Percentiles rank a stretch among this genome's conserved stretches.
These are phyloP conservation scores for Cetonia aurata DNA, from an alignment of 2,888 invertebrate genomes.

Conservation along the genomic window DNA sequence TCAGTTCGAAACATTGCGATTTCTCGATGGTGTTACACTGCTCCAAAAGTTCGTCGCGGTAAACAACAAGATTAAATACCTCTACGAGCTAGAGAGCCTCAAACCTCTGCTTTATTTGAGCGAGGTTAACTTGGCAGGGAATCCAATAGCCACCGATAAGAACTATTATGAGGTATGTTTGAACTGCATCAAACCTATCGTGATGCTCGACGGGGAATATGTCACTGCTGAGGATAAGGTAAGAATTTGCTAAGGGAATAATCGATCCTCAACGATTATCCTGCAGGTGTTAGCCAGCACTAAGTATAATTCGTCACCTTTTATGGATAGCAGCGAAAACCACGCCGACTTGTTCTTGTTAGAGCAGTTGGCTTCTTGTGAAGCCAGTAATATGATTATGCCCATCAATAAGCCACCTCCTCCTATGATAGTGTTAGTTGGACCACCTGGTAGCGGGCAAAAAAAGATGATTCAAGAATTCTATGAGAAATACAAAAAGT, in stretches of 20 bases:
- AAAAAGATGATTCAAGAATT: conserved; percentile 56
- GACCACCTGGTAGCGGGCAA: conserved; percentile 60
- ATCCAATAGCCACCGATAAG: conserved; percentile 57
- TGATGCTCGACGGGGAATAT: conserved; percentile 61
- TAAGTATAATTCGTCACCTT: conserved; percentile 58
- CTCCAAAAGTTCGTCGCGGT: conserved; percentile 62
- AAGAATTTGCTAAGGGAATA: conserved; percentile 25
- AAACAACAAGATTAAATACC: conserved; percentile 61
- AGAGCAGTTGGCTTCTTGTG: conserved; percentile 60
- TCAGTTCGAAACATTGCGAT: conserved; percentile 68
- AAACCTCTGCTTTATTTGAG: conserved; percentile 57
- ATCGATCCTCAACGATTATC: not conserved
- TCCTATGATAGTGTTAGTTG: conserved; percentile 65
- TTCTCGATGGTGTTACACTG: conserved; percentile 66
- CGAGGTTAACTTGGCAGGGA: conserved; percentile 62
- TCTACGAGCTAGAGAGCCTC: conserved; percentile 63
- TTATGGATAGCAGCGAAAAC: conserved; percentile 58
- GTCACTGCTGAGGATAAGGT: conserved; percentile 61
- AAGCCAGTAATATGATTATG: conserved; percentile 59
- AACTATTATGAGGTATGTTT: conserved; percentile 62
- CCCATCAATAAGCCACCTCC: conserved; percentile 62
- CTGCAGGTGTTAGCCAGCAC: conserved; percentile 58
- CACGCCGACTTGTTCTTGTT: conserved; percentile 59
- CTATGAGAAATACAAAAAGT: conserved; percentile 53
- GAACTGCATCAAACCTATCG: conserved; percentile 60